Base-by-base conservation (phyloP, 1,140 invertebrate genomes). In the Vanessa atalanta region DNA sequence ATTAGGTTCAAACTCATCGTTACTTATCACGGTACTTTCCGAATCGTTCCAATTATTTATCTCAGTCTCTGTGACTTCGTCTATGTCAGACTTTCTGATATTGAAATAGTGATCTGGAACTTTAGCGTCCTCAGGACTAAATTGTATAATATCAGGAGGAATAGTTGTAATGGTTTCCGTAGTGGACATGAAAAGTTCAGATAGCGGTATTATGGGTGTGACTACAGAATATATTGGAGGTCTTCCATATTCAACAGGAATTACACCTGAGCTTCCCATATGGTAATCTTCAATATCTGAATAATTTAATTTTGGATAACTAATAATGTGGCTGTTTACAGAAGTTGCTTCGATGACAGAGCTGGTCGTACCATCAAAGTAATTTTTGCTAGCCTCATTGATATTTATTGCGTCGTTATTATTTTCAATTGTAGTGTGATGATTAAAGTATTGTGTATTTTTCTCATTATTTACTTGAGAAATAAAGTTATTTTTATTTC, bases 121-220 rank as follows among this genome's bases (percentile, higher is more conserved):
- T 83, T 85, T 90, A 14, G 90, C 90, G 76, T 92, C 90, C 83
- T 88, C 87, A 12, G 81, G 82, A 65, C 85, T 89, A 70, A 92
- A 92, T 69, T 87, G 89, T 2, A 90, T 72, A n/a, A 92, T 76
- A 60, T 90, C 86, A n/a, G 88, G 84, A 16, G 85, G 65, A 57
- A 77, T 77, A 2, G 88, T 87, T 47, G 75, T 47, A 9, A 65
- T 9, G 20, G 20, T 47, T 68, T 82, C 77, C 48, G 74, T 72
- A 64, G 53, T 70, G 43, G 73, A 20, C 37, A 67, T 65, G 20
- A 73, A 81, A 13, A 76, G 69, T 64, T 86, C 81, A 12, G 47
- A 73, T 73, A 83, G 82, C 15, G 79, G 77, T 47, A 78, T 16
- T 12, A 78, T 74, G 23, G 85, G 82, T 23, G 81, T 83, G 11